Percentiles rank a stretch among this genome's conserved stretches.
Evolutionary conservation across 1,140 invertebrate genomes (phyloP).

Genomic region (Zaprionus vittiger): DNA sequence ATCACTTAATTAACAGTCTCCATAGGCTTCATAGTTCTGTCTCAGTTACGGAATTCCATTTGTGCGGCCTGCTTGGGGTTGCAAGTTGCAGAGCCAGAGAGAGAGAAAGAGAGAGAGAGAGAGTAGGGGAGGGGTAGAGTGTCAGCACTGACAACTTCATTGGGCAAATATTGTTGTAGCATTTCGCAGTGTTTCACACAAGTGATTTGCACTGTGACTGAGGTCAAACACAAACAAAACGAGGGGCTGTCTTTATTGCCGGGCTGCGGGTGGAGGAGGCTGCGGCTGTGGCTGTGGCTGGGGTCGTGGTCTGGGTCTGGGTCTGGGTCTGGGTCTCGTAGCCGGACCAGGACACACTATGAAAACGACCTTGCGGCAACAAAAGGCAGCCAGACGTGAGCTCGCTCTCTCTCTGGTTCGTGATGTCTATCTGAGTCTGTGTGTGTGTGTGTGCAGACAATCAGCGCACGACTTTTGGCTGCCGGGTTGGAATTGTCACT

Average conservation of each 20-base stretch:
- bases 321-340: slow-evolving; percentile 2
- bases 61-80: neutral
- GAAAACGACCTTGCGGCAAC: slow-evolving; percentile 79
- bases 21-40: slow-evolving; percentile 8
- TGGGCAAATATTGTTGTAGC: slow-evolving; percentile 74
- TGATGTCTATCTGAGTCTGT: slow-evolving; percentile 16
- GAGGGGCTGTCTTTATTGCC: slow-evolving; percentile 49
- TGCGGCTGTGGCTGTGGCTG: too few relatives aligned
- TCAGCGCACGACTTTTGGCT: slow-evolving; percentile 59
- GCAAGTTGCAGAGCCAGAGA: neutral
- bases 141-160: slow-evolving; percentile 54
- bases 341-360: slow-evolving; percentile 65
- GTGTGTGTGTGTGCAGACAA: slow-evolving; percentile 48
- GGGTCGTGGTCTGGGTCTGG: neutral
- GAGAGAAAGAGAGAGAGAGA: neutral
- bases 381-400: slow-evolving; percentile 63
- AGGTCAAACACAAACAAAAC: slow-evolving; percentile 75
- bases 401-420: slow-evolving; percentile 27
- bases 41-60: slow-evolving; percentile 4
- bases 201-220: slow-evolving; percentile 67
- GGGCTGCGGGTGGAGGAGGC: neutral
- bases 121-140: slow-evolving; percentile 15
- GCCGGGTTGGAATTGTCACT: slow-evolving; percentile 31
- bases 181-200: slow-evolving; percentile 66
- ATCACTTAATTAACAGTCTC: slow-evolving; percentile 37